Conservation (phyloP, 2,888 invertebrate species). For the Timema cristinae region DNA sequence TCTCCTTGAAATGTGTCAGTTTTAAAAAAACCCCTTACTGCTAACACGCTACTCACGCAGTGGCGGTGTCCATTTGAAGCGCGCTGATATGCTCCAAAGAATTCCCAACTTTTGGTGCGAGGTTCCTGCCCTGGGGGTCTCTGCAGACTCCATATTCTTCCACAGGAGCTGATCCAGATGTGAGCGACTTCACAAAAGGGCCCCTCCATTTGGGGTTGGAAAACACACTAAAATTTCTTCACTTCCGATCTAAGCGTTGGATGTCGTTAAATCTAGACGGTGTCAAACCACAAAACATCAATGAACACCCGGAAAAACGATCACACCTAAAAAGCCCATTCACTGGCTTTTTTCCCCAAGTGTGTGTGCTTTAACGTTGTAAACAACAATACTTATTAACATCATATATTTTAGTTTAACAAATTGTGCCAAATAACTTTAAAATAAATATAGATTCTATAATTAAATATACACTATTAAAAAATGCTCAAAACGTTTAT, state of each 20-base stretch:
- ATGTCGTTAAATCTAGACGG: constrained; percentile 60
- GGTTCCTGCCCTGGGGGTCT: constrained; percentile 23
- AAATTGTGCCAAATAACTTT: too few relatives aligned
- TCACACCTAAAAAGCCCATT: too few relatives aligned
- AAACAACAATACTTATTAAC: too few relatives aligned
- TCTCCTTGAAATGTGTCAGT: too few relatives aligned
- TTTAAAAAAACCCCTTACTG: too few relatives aligned
- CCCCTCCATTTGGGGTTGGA: constrained; percentile 61
- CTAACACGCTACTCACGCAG: constrained; percentile 20
- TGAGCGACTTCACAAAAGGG: constrained; percentile 59
- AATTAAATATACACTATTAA: too few relatives aligned
- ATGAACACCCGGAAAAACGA: too few relatives aligned
- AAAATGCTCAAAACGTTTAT: too few relatives aligned
- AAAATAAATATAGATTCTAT: too few relatives aligned
- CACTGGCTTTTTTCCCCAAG: too few relatives aligned
- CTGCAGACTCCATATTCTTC: constrained; percentile 25
- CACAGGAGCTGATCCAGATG: constrained; percentile 46
- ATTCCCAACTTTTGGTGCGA: constrained; percentile 47
- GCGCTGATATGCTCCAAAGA: constrained; percentile 53
- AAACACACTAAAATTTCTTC: constrained; percentile 58
- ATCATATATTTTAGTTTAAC: too few relatives aligned
- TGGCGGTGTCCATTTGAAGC: constrained; percentile 38
- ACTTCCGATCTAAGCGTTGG: constrained; percentile 58
- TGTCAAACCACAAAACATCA: background rate
- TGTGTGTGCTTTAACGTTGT: too few relatives aligned